Base-by-base conservation (phyloP, 2,888 invertebrate species). In the Hedychridium roseum region DNA sequence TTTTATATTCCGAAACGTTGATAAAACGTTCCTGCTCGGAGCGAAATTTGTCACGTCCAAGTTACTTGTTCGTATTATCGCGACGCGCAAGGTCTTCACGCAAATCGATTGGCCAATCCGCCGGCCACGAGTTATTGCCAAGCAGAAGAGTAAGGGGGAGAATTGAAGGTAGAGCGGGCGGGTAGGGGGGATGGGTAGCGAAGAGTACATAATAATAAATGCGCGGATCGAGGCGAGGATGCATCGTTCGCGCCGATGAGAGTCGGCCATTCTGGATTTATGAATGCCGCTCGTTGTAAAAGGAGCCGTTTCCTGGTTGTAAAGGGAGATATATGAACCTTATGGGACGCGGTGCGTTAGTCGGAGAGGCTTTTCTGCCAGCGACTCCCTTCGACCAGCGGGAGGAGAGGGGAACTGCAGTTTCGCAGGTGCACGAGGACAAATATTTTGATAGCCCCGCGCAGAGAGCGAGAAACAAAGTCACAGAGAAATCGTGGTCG, bases 311-410 rank as follows among this genome's bases (percentile, higher is more conserved):
- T 66, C 66, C 62, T 59, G 66, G 62, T 65, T 64, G 56, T 63
- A 64, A 66, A 57, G 53, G 57, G 53, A 64, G 63, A 66, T 63
- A 62, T 60, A 66, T 66, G 57, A 54, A 64, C 51, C 63, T 62
- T 59, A 58, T 53, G 62, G 57, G 59, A 61, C 38, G 53, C 30
- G 50, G 54, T 60, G 56, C 64, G 49, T 63, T 55, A 57, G 64
- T 45, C 46, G 35, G 41, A 41, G 45, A 55, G 52, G n/a, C n/a
- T n/a, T n/a, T n/a, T n/a, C n/a, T n/a, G n/a, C n/a, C n/a, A n/a
- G n/a, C n/a, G n/a, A n/a, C n/a, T n/a, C n/a, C n/a, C n/a, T n/a
- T n/a, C n/a, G n/a, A n/a, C n/a, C n/a, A n/a, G n/a, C n/a, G n/a
- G n/a, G n/a, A n/a, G n/a, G n/a, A n/a, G n/a, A n/a, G n/a, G n/a